Base-by-base conservation (phyloP, 92 coral and sea anemone genomes). In the Parazoanthus atlanticus region DNA sequence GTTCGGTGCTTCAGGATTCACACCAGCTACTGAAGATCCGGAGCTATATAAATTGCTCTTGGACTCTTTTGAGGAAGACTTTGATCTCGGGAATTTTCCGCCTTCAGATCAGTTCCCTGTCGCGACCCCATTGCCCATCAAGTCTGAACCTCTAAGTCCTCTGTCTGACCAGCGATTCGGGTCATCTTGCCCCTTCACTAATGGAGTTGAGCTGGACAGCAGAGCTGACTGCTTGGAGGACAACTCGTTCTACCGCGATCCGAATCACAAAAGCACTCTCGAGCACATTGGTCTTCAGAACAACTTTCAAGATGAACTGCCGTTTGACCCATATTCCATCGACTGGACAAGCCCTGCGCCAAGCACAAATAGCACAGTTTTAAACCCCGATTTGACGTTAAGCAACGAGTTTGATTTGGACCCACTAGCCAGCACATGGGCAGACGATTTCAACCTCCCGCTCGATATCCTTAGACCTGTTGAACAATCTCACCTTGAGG, bases 1-100 rank as follows among this genome's bases (percentile, higher is more conserved):
- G 30, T 90, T 88, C 70, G 98, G 98, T 75, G 96, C 95, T 1
- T 76, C 95, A 49, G 98, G 95, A 1, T 94, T 66, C 49, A 90
- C 96, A 8, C 92, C 94, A 41, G 38, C 90, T n/a, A 75, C 76
- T 32, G 85, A 89, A 28, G 92, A 90, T 54, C 81, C 90, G 2
- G 78, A 84, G 16, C 26, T 84, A 3, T 74, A 64, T 69, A 91
- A 89, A 25, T 70, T 89, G 28, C 76, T 80, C 6, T 2, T 92
- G 54, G 87, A 93, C 78, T 41, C 94, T 1, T 69, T 90, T 30
- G 86, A 70, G 30, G 95, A 94, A 71, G 93, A 91, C 47, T 94
- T 88, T 86, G 93, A 89, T 38, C 88, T 89, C 47, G 64, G 90
- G 32, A 91, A 94, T 82, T 43, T 76, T 11, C 73, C 90, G 71